Conservation (phyloP, 2,888 invertebrate genomes). For the Trissonchulus sp. region DNA sequence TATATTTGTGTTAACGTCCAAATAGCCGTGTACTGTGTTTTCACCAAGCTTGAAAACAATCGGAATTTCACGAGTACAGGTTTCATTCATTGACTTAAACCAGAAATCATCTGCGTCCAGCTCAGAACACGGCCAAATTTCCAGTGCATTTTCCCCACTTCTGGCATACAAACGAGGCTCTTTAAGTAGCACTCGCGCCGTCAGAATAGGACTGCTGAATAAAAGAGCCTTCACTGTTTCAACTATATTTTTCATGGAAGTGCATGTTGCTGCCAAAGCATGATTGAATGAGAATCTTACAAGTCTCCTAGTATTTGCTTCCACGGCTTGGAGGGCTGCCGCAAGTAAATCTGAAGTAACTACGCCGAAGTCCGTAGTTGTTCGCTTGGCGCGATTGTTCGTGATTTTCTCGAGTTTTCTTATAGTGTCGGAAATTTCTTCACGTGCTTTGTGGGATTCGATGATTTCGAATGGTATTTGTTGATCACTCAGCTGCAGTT, state of each 20-base stretch:
- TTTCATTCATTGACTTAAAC: neutral
- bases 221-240: neutral
- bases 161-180: neutral
- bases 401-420: neutral
- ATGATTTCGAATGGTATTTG: neutral
- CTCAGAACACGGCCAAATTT: neutral
- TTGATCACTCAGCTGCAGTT: slow-evolving; percentile 3
- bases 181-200: neutral
- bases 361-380: neutral
- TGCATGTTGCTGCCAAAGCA: neutral
- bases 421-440: neutral
- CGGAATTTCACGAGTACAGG: neutral
- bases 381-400: neutral
- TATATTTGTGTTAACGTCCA: neutral
- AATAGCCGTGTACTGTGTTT: neutral
- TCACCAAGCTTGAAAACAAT: neutral
- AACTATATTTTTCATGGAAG: neutral
- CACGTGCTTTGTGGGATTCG: neutral
- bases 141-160: neutral
- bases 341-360: slow-evolving; percentile 10
- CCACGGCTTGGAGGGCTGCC: neutral
- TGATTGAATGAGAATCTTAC: neutral
- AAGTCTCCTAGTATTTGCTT: neutral
- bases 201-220: neutral
- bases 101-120: neutral